A percentile compares a stretch with the other conserved stretches of the same genome.
These are phyloP conservation scores for Schrankia costaestrigalis DNA, from an alignment of 2,888 invertebrate genomes.

Conservation along the genomic window DNA sequence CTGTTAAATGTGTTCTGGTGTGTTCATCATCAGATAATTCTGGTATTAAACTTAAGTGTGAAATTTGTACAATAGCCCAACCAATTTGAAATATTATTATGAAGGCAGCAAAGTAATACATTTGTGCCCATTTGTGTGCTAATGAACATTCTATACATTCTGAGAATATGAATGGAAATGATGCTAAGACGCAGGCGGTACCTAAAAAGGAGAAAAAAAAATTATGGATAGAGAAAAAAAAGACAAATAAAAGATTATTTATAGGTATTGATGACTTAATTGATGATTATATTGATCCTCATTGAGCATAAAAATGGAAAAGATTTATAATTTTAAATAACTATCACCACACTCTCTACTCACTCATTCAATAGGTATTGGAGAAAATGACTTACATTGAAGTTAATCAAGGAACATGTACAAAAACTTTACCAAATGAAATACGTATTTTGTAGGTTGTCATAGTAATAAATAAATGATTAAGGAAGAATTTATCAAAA, in stretches of 20 bases:
- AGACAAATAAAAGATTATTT: conserved; percentile 1
- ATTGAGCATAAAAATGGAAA: too few relatives aligned
- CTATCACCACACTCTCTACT: too few relatives aligned
- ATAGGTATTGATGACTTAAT: too few relatives aligned
- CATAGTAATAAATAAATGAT: too few relatives aligned
- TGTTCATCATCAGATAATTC: conserved; percentile 87
- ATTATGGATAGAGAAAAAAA: background rate
- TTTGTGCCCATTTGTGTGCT: conserved; percentile 84
- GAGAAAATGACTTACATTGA: too few relatives aligned
- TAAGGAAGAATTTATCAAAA: too few relatives aligned
- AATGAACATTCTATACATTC: conserved; percentile 85
- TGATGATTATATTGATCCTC: too few relatives aligned
- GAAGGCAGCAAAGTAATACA: conserved; percentile 88
- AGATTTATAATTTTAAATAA: too few relatives aligned
- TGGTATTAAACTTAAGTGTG: conserved; percentile 93
- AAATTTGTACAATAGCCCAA: conserved; percentile 95
- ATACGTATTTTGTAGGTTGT: too few relatives aligned
- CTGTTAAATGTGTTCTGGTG: conserved; percentile 88
- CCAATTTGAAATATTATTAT: conserved; percentile 94
- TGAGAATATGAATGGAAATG: conserved; percentile 94
- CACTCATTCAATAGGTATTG: too few relatives aligned
- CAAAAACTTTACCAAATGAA: too few relatives aligned
- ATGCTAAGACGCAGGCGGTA: conserved; percentile 85
- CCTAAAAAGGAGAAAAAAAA: conserved; percentile 74
- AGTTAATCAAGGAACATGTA: too few relatives aligned